These are phyloP conservation scores for Actinia tenebrosa DNA, from an alignment of 64 coral and sea anemone species.

Conservation along the genomic window DNA sequence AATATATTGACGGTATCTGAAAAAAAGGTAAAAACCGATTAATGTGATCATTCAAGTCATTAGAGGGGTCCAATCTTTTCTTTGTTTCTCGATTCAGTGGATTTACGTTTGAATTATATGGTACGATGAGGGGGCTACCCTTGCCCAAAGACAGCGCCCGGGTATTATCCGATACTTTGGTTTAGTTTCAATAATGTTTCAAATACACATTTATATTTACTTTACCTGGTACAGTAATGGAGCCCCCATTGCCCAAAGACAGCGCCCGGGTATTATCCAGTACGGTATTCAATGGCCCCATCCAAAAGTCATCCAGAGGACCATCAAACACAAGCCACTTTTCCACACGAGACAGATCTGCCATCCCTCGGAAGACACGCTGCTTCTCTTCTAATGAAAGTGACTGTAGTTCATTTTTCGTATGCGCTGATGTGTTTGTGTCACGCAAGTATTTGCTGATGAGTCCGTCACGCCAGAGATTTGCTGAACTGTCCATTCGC, in stretches of 20 bases:
- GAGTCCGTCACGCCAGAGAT: constrained; percentile 71
- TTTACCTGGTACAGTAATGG: constrained; percentile 46
- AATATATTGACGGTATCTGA: constrained; percentile 30
- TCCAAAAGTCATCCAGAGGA: constrained; percentile 68
- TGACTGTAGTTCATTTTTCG: constrained; percentile 42
- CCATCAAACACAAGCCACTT: constrained; percentile 94
- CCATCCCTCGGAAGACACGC: constrained; percentile 46
- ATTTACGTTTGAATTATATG: too few species aligned
- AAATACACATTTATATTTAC: too few species aligned
- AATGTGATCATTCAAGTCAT: too few species aligned
- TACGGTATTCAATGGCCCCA: constrained; percentile 66
- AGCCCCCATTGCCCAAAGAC: constrained; percentile 70
- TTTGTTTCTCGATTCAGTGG: too few species aligned
- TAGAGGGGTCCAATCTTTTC: too few species aligned
- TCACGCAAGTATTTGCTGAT: constrained; percentile 76
- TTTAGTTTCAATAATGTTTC: too few species aligned
- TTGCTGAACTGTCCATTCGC: constrained; percentile 25
- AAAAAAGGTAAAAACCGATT: not conserved
- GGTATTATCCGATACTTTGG: too few species aligned
- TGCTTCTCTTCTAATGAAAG: constrained; percentile 47
- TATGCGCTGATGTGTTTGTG: constrained; percentile 46
- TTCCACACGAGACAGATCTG: constrained; percentile 53
- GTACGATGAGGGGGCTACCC: too few species aligned
- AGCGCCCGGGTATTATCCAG: constrained; percentile 62
- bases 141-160: too few species aligned